A percentile compares a stretch with the other conserved stretches of the same genome.
Evolutionary conservation across 1,140 invertebrate species (phyloP).

Genomic region (Pissodes strobi): DNA sequence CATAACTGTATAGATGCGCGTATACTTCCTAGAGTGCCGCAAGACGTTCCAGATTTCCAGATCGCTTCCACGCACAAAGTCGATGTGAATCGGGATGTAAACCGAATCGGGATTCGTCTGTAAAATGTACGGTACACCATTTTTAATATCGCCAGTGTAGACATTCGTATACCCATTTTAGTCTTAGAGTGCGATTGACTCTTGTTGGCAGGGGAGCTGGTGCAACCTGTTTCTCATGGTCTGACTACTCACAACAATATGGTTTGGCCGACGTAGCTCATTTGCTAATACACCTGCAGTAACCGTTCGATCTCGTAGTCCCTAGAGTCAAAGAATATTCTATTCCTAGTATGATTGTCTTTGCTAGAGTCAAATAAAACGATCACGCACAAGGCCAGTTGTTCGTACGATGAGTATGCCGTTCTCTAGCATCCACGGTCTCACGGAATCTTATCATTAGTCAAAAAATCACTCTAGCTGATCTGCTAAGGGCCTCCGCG

Average conservation of each 20-base stretch:
- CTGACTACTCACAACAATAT: neutral
- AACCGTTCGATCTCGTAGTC: neutral
- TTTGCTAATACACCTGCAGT: slow-evolving; percentile 2
- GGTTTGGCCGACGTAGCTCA: neutral
- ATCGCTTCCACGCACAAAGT: neutral
- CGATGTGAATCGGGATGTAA: neutral
- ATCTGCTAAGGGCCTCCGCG: too few species aligned
- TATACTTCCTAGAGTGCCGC: neutral
- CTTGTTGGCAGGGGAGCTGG: neutral
- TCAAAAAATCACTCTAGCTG: too few species aligned
- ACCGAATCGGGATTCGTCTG: neutral
- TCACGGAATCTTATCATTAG: too few species aligned
- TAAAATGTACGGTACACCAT: neutral
- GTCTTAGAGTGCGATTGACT: neutral
- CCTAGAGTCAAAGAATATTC: too few species aligned
- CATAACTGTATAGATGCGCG: neutral
- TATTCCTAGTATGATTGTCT: too few species aligned
- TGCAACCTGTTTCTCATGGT: neutral
- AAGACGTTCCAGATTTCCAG: slow-evolving; percentile 4
- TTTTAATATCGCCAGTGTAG: neutral
- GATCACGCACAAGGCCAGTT: too few species aligned
- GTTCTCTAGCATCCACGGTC: too few species aligned
- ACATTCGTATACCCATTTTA: neutral
- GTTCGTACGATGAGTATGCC: too few species aligned
- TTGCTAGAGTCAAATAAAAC: too few species aligned